Conservation (phyloP, 2,113 vertebrate species). For the Isichthys henryi region DNA sequence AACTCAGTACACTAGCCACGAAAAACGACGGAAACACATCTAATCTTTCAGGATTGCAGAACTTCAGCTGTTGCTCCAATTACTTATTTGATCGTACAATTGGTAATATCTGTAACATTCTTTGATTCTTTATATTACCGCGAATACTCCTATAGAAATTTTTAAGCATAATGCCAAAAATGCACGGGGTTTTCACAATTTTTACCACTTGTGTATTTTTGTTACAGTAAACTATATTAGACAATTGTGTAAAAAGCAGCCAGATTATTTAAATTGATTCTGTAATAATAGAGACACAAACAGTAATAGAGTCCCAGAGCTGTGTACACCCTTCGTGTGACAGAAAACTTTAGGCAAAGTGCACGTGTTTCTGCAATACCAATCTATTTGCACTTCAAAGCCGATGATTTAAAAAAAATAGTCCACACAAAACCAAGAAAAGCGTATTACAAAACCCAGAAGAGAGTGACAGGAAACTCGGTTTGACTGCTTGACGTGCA, state of each 20-base stretch:
- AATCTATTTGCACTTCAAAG: neutral
- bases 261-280: neutral
- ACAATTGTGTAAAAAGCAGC: neutral
- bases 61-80: neutral
- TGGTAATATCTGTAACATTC: no score
- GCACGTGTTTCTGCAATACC: neutral
- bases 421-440: neutral
- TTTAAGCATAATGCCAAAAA: neutral
- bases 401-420: neutral
- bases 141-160: neutral
- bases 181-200: neutral
- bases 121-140: no score
- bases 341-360: neutral
- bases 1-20: neutral
- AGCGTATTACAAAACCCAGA: neutral
- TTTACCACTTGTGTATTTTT: neutral
- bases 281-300: neutral
- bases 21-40: neutral
- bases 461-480: neutral
- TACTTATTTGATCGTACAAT: neutral
- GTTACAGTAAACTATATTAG: neutral
- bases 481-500: neutral
- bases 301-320: neutral
- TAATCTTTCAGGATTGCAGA: neutral
- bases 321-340: neutral